Percentiles rank a stretch among this genome's conserved stretches.
Evolutionary conservation across 2,113 vertebrate genomes (phyloP).

Genomic region (Litocranius walleri): DNA sequence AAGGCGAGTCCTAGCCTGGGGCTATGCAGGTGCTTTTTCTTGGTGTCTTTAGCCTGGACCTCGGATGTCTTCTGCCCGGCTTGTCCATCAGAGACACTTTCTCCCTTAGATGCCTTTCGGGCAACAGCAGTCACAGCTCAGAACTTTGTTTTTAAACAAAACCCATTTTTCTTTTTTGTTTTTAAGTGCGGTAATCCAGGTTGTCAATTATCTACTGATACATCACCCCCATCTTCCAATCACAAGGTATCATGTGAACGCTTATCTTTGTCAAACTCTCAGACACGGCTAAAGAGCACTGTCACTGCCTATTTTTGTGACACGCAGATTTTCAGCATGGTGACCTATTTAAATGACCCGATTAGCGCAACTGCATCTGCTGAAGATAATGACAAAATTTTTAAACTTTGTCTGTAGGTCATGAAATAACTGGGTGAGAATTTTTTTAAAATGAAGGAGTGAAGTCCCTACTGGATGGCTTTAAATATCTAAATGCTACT

Average conservation of each 20-base stretch:
- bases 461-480: not conserved
- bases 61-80: conserved; percentile 79
- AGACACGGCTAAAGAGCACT: not conserved
- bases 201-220: not conserved
- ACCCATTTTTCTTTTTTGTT: conserved; percentile 20
- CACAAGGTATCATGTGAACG: not conserved
- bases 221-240: not conserved
- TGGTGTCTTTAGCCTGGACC: conserved; percentile 78
- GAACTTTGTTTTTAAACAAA: conserved; percentile 23
- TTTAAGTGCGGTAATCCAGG: not conserved
- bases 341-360: not conserved
- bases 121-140: conserved; percentile 72
- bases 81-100: conserved; percentile 75
- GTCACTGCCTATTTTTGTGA: not conserved
- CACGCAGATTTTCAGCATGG: not conserved
- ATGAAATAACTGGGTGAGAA: not conserved
- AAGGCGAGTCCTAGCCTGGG: conserved; percentile 83
- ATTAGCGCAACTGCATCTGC: not conserved
- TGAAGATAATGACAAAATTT: not conserved
- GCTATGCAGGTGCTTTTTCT: conserved; percentile 86
- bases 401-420: not conserved
- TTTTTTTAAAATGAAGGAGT: not conserved
- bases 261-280: not conserved
- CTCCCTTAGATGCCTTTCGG: conserved; percentile 76
- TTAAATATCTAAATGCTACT: not conserved